Evolutionary conservation across 1,140 invertebrate genomes (phyloP).

Genomic region (Proales similis): DNA sequence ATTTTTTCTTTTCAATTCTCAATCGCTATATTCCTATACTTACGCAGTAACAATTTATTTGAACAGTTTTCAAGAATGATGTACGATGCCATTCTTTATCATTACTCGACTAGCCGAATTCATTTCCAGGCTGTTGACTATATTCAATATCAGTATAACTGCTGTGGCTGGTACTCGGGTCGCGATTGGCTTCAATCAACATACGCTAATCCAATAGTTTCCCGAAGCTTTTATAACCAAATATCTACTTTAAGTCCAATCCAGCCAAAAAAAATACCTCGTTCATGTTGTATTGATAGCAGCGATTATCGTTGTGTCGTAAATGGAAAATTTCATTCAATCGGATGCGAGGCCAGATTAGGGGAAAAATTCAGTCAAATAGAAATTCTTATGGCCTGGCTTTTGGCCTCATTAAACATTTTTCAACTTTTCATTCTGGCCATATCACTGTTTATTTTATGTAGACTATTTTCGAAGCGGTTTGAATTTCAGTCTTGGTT

Average conservation of each 20-base stretch:
- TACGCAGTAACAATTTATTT: conserved; percentile 29
- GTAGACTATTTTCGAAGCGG: conserved; percentile 36
- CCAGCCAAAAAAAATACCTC: conserved; percentile 24
- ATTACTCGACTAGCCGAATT: conserved; percentile 13
- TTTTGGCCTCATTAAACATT: conserved; percentile 20
- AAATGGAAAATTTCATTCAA: conserved; percentile 26
- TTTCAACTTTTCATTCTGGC: conserved; percentile 31
- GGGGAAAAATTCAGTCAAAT: conserved; percentile 18
- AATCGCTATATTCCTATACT: conserved; percentile 14
- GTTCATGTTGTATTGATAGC: conserved; percentile 33
- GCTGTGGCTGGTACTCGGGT: conserved; percentile 28
- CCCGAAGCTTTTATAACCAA: conserved; percentile 15
- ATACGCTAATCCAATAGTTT: conserved; percentile 9
- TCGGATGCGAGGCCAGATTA: conserved; percentile 24
- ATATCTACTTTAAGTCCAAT: conserved; percentile 22
- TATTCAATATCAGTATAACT: conserved; percentile 29
- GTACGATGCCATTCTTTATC: conserved; percentile 6
- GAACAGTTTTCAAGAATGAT: conserved; percentile 21
- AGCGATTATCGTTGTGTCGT: conserved; percentile 27
- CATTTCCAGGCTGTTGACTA: conserved; percentile 28
- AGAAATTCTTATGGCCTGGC: conserved; percentile 28
- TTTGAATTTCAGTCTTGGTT: no score
- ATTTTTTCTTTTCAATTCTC: conserved; percentile 21
- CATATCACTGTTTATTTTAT: conserved; percentile 22
- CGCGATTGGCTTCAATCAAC: conserved; percentile 20